Evolutionary conservation across 2,797 vertebrate genomes (phyloP).

Genomic region (Poecilia velifera): DNA sequence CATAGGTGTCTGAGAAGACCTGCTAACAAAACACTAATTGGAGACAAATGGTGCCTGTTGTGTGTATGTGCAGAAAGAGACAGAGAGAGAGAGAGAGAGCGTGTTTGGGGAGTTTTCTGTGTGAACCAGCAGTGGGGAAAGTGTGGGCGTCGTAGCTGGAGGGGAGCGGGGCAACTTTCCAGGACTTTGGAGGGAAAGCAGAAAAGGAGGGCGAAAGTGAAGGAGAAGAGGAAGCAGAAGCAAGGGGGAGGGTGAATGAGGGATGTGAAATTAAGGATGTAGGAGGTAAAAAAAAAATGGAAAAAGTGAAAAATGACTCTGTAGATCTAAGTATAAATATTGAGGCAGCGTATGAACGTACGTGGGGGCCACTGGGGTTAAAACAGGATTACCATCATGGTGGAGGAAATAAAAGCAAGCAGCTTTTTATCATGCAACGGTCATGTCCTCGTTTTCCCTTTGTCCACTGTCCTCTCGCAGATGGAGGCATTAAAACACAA

Average conservation of each 20-base stretch:
- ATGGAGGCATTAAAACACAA: slow-evolving; percentile 40
- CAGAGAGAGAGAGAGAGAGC: background rate
- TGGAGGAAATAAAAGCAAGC: slow-evolving; percentile 23
- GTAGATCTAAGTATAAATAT: slow-evolving; percentile 38
- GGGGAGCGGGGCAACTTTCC: slow-evolving; percentile 49
- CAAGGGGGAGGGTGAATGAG: background rate
- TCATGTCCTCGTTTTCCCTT: slow-evolving; percentile 39
- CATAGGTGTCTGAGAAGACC: slow-evolving; percentile 15
- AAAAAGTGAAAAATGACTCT: slow-evolving; percentile 10
- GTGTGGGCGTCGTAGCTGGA: slow-evolving; percentile 47
- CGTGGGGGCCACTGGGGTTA: slow-evolving; percentile 28
- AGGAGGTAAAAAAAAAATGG: background rate
- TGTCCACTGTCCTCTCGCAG: slow-evolving; percentile 5
- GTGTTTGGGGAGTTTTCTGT: slow-evolving; percentile 21
- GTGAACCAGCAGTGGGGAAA: slow-evolving; percentile 55
- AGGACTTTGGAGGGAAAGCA: slow-evolving; percentile 41
- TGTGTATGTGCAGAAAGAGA: slow-evolving; percentile 4
- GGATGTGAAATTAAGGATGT: slow-evolving; percentile 17
- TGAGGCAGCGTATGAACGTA: slow-evolving; percentile 21
- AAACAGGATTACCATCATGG: slow-evolving; percentile 30
- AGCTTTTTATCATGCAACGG: slow-evolving; percentile 38
- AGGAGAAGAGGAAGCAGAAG: slow-evolving; percentile 12
- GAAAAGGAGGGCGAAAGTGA: slow-evolving; percentile 50
- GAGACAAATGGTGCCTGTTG: slow-evolving; percentile 33
- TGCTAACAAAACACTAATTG: slow-evolving; percentile 21